Conservation (phyloP, 1,140 invertebrate genomes). For the Cyclina sinensis region DNA sequence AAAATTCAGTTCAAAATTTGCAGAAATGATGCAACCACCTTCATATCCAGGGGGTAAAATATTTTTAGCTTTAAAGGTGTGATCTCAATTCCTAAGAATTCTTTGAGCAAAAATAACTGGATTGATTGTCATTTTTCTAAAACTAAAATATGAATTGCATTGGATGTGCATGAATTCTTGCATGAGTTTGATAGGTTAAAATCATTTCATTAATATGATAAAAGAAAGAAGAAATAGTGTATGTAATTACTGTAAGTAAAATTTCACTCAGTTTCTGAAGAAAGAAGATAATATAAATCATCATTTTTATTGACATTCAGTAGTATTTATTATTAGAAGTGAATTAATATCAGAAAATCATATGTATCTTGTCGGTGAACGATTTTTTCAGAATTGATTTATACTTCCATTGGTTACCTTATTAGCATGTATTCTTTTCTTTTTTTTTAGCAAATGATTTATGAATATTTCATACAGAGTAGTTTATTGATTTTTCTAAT, state of each 20-base stretch:
- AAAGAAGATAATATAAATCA: background rate
- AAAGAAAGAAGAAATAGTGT: no score
- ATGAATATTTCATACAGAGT: slow-evolving; percentile 33
- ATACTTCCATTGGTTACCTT: slow-evolving; percentile 18
- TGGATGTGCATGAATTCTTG: no score
- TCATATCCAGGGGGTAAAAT: no score
- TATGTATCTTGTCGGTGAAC: slow-evolving; percentile 44
- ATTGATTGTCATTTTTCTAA: no score
- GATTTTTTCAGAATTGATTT: slow-evolving; percentile 15
- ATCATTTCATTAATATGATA: no score
- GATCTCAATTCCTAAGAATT: no score
- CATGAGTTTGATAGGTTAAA: no score
- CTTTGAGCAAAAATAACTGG: no score
- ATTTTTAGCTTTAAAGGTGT: no score
- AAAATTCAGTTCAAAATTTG: no score
- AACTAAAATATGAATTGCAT: no score
- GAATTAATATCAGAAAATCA: slow-evolving; percentile 21
- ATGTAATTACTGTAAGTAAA: background rate
- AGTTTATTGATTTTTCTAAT: slow-evolving; percentile 47
- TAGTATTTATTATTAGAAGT: background rate
- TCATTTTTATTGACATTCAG: background rate
- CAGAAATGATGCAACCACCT: no score
- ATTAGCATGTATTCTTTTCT: background rate
- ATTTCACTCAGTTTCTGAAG: background rate
- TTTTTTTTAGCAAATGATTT: slow-evolving; percentile 38